Evolutionary conservation across 2,113 vertebrate genomes (phyloP).

Genomic region (Oncorhynchus masou): DNA sequence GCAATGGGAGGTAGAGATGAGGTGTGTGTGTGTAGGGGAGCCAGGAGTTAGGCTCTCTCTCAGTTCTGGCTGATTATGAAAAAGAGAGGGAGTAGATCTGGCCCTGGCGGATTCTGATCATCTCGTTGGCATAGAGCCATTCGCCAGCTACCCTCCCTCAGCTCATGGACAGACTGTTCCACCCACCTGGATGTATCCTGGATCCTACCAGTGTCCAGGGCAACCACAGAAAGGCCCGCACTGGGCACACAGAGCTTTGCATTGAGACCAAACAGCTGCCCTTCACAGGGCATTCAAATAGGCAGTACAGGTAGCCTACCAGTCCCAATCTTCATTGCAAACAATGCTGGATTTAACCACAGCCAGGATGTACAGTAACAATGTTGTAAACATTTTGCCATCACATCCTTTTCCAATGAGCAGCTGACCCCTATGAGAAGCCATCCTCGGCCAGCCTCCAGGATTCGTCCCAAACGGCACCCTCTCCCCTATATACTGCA

Average conservation of each 20-base stretch:
- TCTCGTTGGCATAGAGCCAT: background rate
- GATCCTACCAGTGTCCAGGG: no score
- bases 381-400: background rate
- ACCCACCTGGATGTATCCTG: no score
- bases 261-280: background rate
- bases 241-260: background rate
- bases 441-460: constrained; percentile 3
- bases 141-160: background rate
- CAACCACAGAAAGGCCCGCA: background rate
- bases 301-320: no score
- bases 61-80: constrained; percentile 30
- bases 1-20: constrained; percentile 1
- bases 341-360: constrained; percentile 5
- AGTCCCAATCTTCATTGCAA: background rate
- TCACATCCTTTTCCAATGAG: background rate
- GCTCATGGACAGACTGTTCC: background rate
- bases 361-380: constrained; percentile 14
- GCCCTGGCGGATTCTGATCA: background rate
- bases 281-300: background rate
- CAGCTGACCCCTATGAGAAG: background rate
- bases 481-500: no score
- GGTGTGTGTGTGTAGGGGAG: constrained; percentile 15
- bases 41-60: constrained; percentile 42
- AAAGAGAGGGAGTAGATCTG: constrained; percentile 51
- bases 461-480: no score